Evolutionary conservation across 35 echinoderm and acorn worm genomes (phyloP), one percentile per base, ranked within the genome.

Genomic region (Patiria miniata): DNA sequence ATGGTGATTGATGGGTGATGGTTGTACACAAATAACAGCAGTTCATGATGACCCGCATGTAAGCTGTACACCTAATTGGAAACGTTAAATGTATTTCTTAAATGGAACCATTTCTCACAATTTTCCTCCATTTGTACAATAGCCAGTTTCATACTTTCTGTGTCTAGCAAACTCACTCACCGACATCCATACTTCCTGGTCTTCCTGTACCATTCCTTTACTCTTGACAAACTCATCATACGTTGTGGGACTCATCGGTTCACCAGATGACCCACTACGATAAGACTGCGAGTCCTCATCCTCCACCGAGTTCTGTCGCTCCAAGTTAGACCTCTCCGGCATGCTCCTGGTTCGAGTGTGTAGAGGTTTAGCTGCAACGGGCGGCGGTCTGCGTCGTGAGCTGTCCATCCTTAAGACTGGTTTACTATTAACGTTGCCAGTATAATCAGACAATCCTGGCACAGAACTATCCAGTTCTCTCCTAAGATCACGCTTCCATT

Each of bases 171-270:
- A 14, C 65, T 23, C 14, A 73, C 65, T 73, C 65, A 73, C 65
- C 65, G 65, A 73, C 65, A 73, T 73, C 65, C 65, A 73, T 10
- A 73, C 26, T 73, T 73, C 65, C 65, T 73, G 65, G 65, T 73
- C 65, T 2, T 73, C 65, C 65, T 73, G 65, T 34, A 73, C 1
- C 65, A 73, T 28, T 10, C 65, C 65, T 73, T 73, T 73, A 23
- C 65, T 73, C 65, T 73, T 73, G 19, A 73, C 65, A 73, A 73
- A 73, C 65, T 73, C 65, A 30, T 73, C 65, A 36, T 73, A 73
- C 12, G 65, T 73, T 34, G 65, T 73, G 7, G 65, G 65, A 73
- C 65, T 73, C 26, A 30, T 73, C 29, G 65, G 65, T 18, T 73
- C 65, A 1, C 65, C 65, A 18, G 65, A 73, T 34, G 65, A 73